These are phyloP conservation scores for Sprattus sprattus DNA, from an alignment of 2,113 vertebrate species.

Conservation along the genomic window DNA sequence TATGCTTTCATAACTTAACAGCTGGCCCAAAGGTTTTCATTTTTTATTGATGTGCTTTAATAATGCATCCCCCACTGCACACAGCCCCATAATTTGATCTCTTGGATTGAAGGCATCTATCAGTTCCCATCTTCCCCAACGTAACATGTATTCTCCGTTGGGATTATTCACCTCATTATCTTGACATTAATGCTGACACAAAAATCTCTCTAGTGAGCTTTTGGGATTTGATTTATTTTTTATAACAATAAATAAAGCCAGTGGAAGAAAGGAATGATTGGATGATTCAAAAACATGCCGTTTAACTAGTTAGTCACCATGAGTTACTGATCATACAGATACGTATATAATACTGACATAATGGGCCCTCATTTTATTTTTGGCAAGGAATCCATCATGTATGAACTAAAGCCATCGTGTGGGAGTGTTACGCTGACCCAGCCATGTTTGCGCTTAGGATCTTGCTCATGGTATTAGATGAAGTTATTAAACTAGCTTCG, in stretches of 20 bases:
- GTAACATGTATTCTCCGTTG: constrained; percentile 30
- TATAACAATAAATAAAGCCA: not conserved
- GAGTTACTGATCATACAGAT: not conserved
- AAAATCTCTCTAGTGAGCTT: constrained; percentile 15
- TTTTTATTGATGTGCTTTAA: constrained; percentile 51
- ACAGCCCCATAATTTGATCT: constrained; percentile 46
- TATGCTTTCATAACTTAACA: constrained; percentile 47
- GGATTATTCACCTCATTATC: constrained; percentile 47
- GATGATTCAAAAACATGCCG: not conserved
- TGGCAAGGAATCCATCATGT: too few relatives aligned
- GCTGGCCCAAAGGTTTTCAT: constrained; percentile 51
- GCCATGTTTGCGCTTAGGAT: too few relatives aligned
- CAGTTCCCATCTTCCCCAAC: constrained; percentile 43
- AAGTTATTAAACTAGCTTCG: too few relatives aligned
- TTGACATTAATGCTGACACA: constrained; percentile 50
- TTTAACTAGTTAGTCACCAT: not conserved
- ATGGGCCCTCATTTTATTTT: too few relatives aligned
- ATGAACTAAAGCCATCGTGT: too few relatives aligned
- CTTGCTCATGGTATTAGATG: too few relatives aligned
- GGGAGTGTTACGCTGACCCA: too few relatives aligned
- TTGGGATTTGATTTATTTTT: constrained; percentile 22
- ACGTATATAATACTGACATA: too few relatives aligned
- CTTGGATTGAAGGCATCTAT: constrained; percentile 50
- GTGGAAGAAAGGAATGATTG: not conserved
- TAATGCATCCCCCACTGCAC: constrained; percentile 43